Conservation (phyloP, 2,888 invertebrate genomes). For the Amphipoea oculea region DNA sequence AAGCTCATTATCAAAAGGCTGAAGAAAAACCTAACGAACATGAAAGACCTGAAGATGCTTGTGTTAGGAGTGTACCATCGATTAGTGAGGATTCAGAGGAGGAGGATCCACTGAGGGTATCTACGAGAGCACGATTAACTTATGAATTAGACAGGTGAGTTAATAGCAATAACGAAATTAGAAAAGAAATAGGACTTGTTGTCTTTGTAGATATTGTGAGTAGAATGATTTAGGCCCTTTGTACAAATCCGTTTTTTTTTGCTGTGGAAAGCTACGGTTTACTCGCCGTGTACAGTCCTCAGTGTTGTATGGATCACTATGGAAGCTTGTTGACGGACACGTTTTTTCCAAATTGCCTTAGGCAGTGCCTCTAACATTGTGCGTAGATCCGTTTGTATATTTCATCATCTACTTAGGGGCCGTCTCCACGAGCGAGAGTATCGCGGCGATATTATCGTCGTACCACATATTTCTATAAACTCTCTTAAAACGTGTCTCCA, state of each 20-base stretch:
- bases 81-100: constrained; percentile 7
- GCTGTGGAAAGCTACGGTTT: too few relatives aligned
- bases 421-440: too few relatives aligned
- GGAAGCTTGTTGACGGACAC: neutral
- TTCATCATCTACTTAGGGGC: constrained; percentile 8
- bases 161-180: neutral
- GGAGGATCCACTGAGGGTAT: constrained; percentile 17
- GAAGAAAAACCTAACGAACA: neutral
- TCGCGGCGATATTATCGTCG: too few relatives aligned
- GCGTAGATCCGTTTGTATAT: neutral
- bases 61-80: neutral
- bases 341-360: neutral
- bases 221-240: too few relatives aligned
- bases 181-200: too few relatives aligned
- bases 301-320: neutral
- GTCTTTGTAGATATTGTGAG: neutral
- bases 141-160: constrained; percentile 60
- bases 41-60: neutral
- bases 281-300: too few relatives aligned
- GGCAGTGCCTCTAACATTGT: neutral
- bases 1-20: constrained; percentile 33
- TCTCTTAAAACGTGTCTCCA: too few relatives aligned
- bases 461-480: too few relatives aligned
- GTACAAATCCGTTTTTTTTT: too few relatives aligned
- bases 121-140: constrained; percentile 49